phyloP scores from a whole-genome alignment of 2,113 vertebrate species.

The Brachyhypopomus gauderio region DNA sequence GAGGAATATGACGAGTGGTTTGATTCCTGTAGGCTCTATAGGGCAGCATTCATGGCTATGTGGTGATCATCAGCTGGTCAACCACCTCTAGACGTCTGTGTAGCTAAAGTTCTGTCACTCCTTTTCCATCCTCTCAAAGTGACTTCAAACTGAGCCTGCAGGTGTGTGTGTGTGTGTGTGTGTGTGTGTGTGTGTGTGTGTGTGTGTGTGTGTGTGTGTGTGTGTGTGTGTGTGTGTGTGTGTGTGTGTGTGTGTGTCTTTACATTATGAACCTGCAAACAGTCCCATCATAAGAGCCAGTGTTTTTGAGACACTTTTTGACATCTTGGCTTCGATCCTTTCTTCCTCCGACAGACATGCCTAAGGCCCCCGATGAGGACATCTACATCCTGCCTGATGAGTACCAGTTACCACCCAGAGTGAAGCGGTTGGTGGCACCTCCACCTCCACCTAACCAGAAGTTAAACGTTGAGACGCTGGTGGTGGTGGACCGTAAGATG shows the following conservation, averaged over 20 bases:
- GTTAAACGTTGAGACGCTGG: constrained; percentile 86
- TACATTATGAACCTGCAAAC: too few species aligned
- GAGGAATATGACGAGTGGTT: not conserved
- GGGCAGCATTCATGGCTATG: not conserved
- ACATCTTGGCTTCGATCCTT: not conserved
- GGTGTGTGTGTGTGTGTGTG: not conserved
- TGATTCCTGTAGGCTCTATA: too few species aligned
- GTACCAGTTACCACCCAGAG: constrained; percentile 71
- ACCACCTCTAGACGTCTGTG: not conserved
- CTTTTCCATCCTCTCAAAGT: not conserved
- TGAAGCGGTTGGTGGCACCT: constrained; percentile 73
- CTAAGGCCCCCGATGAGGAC: constrained; percentile 77
- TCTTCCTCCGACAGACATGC: constrained; percentile 76
- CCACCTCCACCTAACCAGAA: constrained; percentile 68
- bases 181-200: too few species aligned
- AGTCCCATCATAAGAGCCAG: too few species aligned
- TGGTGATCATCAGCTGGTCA: not conserved
- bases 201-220: too few species aligned
- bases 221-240: too few species aligned
- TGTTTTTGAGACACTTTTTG: not conserved
- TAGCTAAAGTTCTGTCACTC: not conserved
- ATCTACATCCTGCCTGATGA: constrained; percentile 80
- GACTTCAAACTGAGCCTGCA: not conserved
- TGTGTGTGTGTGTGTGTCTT: too few species aligned
- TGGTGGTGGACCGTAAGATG: constrained; percentile 88